A percentile compares a stretch with the other conserved stretches of the same genome.
These are phyloP conservation scores for Platalea minor DNA, from an alignment of 2,797 vertebrate species.

Conservation along the genomic window DNA sequence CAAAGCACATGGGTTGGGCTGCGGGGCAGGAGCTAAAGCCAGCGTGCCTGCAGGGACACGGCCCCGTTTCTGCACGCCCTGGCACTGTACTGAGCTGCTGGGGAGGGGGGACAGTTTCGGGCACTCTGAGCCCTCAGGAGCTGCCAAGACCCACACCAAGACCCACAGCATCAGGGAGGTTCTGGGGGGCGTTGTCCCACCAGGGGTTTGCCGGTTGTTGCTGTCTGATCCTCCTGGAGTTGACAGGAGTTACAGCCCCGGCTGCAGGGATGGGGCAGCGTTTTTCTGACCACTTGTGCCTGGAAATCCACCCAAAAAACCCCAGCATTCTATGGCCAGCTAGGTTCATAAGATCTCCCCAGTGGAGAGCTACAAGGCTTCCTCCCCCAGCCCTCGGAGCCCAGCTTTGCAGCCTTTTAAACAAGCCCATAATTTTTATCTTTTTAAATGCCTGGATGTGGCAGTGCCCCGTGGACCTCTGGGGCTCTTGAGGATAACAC, in stretches of 20 bases:
- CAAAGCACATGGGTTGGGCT: neutral
- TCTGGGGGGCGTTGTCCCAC: neutral
- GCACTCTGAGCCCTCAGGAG: neutral
- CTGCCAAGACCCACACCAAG: neutral
- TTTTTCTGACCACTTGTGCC: neutral
- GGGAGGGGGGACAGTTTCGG: rapidly evolving
- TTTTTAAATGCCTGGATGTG: neutral
- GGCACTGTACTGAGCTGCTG: rapidly evolving
- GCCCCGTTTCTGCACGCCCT: neutral
- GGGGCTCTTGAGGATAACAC: neutral
- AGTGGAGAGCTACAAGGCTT: neutral
- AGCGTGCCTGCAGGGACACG: rapidly evolving
- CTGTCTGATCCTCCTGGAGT: neutral
- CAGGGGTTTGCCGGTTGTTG: neutral
- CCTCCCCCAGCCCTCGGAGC: neutral
- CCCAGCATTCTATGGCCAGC: neutral
- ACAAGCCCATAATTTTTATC: neutral
- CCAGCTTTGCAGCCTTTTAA: neutral
- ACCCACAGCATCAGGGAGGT: neutral
- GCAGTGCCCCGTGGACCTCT: neutral
- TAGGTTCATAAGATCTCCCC: neutral
- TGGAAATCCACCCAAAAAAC: neutral
- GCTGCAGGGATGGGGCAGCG: neutral
- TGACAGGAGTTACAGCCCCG: neutral
- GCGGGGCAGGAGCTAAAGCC: neutral